phyloP scores from a whole-genome alignment of 2,888 invertebrate genomes.

The Parnassius smintheus region DNA sequence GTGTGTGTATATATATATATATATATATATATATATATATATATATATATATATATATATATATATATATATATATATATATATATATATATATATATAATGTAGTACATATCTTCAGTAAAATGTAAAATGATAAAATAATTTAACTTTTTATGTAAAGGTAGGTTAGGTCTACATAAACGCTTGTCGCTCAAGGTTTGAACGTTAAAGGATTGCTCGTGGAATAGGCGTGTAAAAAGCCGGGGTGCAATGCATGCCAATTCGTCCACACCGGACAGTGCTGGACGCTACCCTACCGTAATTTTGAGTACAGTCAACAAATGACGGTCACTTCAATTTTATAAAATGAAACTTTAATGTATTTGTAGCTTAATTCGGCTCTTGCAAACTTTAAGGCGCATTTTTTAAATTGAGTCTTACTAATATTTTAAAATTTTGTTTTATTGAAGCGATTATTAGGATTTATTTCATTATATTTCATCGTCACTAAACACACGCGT shows the following conservation, averaged over 20 bases:
- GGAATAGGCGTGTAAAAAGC: slow-evolving; percentile 73
- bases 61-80: background rate
- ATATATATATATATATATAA: no score
- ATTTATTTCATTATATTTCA: no score
- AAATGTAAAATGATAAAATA: no score
- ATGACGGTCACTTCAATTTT: slow-evolving; percentile 9
- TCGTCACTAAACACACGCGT: no score
- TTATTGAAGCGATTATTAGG: no score
- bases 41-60: background rate
- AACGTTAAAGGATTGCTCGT: slow-evolving; percentile 36
- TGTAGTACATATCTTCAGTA: no score
- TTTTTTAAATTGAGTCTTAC: no score
- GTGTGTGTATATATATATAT: no score
- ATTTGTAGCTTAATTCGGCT: no score
- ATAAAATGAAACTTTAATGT: background rate
- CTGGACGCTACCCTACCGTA: slow-evolving; percentile 43
- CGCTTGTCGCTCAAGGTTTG: slow-evolving; percentile 36
- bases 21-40: background rate
- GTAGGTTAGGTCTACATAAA: background rate
- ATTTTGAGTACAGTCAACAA: slow-evolving; percentile 47
- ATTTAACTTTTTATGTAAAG: no score
- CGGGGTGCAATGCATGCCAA: slow-evolving; percentile 74
- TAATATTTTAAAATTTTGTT: no score
- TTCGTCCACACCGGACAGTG: slow-evolving; percentile 59
- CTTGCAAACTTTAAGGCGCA: no score